Base-by-base conservation (phyloP, 23 tunicate genomes). In the Trididemnum clinides region DNA sequence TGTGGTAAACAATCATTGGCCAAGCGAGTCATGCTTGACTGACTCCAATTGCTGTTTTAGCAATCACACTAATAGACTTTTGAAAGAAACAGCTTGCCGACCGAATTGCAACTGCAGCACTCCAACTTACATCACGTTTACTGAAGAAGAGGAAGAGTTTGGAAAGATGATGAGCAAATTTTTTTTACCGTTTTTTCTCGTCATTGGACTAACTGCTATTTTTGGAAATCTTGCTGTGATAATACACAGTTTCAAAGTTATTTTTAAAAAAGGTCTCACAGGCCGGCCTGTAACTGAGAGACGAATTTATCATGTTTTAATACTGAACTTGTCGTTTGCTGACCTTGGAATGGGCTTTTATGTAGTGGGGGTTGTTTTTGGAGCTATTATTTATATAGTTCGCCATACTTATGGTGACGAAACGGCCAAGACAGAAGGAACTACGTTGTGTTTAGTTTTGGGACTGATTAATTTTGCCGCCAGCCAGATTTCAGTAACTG, bases 401-500 rank as follows among this genome's bases (percentile, higher is more conserved):
- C 2, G n/a, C 26, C 28, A 39, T 26, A 18, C 54, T 36, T 39
- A 73, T 73, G 80, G 57, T 6, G 31, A 37, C 25, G 28, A 73
- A 36, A 5, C 31, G 7, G 19, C 25, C 1, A 73, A 38, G 38
- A 73, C n/a, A 7, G 75, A 29, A 66, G 80, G 80, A 2, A 36
- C 28, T 18, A 19, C 66, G 19, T 19, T 78, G 5, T 78, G 83
- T 34, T 25, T 30, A 23, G 7, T 35, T 26, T 2, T 78, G 18
- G 83, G 83, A 2, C 4, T 78, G 10, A 27, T 78, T 29, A 78
- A 78, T 28, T 78, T 78, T 51, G 38, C 66, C 28, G 25, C 83
- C 19, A 78, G 83, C 25, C 83, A 78, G 23, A 78, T 78, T 5
- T 78, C 83, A 5, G 83, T 78, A 2, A 78, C 83, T 5, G 66